These are phyloP conservation scores for Dynastes hyllus DNA, from an alignment of 2,888 invertebrate genomes.

Conservation along the genomic window DNA sequence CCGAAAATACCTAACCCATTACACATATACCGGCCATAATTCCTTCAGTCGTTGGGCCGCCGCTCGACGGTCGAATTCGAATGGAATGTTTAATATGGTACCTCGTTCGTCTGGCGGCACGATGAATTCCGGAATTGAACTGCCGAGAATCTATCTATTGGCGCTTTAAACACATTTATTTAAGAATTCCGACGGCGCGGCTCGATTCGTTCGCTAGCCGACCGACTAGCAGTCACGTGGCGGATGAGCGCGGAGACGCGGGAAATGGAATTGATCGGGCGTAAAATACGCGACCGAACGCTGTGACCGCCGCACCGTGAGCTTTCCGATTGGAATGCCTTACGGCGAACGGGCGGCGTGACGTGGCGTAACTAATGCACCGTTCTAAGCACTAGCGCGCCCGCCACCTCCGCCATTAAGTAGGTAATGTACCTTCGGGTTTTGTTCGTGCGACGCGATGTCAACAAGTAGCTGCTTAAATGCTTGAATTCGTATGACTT, in stretches of 20 bases:
- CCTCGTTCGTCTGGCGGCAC: neutral
- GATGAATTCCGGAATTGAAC: conserved; percentile 35
- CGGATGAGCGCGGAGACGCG: neutral
- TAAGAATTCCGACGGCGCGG: conserved; percentile 36
- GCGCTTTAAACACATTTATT: conserved; percentile 42
- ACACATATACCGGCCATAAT: neutral
- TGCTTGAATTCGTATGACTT: neutral
- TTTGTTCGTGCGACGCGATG: neutral
- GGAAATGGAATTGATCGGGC: conserved; percentile 17
- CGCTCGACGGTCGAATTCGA: conserved; percentile 3
- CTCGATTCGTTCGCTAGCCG: neutral
- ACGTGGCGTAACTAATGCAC: conserved; percentile 13
- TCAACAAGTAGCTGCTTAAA: conserved; percentile 19
- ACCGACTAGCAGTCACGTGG: neutral
- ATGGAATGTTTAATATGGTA: conserved; percentile 48
- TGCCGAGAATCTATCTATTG: conserved; percentile 1
- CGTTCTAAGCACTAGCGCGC: neutral
- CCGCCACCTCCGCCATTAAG: neutral
- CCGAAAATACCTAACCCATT: conserved; percentile 35
- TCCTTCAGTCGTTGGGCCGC: neutral
- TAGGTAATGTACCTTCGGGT: too few relatives aligned
- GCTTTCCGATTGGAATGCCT: neutral
- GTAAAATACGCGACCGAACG: conserved; percentile 19
- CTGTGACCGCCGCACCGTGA: neutral
- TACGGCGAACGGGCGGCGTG: neutral